Percentiles rank a stretch among this genome's conserved stretches.
Conservation (phyloP, 1,140 invertebrate species). For the Adelges cooleyi region DNA sequence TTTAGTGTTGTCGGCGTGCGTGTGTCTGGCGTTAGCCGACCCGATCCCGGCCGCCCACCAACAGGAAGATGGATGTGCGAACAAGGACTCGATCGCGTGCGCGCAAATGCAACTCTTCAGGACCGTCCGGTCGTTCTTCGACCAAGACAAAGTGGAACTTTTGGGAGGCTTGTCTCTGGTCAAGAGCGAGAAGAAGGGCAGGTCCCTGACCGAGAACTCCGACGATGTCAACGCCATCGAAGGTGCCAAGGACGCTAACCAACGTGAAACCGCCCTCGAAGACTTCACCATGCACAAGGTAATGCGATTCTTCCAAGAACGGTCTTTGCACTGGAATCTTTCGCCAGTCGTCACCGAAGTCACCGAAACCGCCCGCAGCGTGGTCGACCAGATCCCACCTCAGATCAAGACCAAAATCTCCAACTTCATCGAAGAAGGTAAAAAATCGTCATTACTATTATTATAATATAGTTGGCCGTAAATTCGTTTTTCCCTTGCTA, state of each 20-base stretch:
- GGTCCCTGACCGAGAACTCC: constrained; percentile 32
- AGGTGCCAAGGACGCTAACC: constrained; percentile 41
- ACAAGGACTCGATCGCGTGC: constrained; percentile 54
- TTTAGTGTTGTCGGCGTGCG: constrained; percentile 11
- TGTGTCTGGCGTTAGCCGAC: constrained; percentile 34
- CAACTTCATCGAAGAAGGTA: constrained; percentile 48
- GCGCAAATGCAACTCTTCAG: constrained; percentile 50
- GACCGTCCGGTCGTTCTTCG: constrained; percentile 49
- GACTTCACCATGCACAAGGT: constrained; percentile 46
- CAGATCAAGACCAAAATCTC: constrained; percentile 45
- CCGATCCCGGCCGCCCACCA: constrained; percentile 11
- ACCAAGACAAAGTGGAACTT: constrained; percentile 46
- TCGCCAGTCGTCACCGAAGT: constrained; percentile 40
- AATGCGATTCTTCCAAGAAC: constrained; percentile 46
- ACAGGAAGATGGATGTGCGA: constrained; percentile 32
- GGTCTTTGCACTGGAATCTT: constrained; percentile 46
- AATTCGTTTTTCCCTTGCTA: too few relatives aligned
- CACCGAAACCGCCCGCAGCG: constrained; percentile 42
- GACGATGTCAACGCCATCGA: constrained; percentile 42
- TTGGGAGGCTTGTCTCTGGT: constrained; percentile 47
- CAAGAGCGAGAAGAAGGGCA: constrained; percentile 38
- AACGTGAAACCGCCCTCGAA: constrained; percentile 47
- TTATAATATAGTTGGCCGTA: too few relatives aligned
- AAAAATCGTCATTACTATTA: too few relatives aligned
- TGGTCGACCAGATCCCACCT: constrained; percentile 39